These are phyloP conservation scores for Timema podura DNA, from an alignment of 2,888 invertebrate species.

Conservation along the genomic window DNA sequence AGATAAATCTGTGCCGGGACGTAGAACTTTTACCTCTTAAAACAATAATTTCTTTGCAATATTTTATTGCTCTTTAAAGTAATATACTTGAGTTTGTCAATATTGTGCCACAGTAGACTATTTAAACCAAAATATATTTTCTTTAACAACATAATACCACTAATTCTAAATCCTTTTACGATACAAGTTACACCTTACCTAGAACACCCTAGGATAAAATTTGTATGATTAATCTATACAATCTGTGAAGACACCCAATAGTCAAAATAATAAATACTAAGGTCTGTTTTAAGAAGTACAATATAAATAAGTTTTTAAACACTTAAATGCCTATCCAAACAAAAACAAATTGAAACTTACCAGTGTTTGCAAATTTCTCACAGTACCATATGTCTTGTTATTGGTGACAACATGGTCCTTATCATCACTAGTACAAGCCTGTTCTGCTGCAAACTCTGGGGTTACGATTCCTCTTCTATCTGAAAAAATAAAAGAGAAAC, in stretches of 20 bases:
- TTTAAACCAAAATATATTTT: too few relatives aligned
- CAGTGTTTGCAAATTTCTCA: slow-evolving; percentile 46
- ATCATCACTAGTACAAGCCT: slow-evolving; percentile 48
- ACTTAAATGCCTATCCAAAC: too few relatives aligned
- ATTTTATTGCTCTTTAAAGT: too few relatives aligned
- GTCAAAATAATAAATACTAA: background rate
- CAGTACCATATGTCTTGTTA: slow-evolving; percentile 53
- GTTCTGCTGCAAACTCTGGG: slow-evolving; percentile 62
- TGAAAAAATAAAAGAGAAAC: slow-evolving; percentile 37
- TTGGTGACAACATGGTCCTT: slow-evolving; percentile 49
- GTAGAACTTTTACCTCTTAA: too few relatives aligned
- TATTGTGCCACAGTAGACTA: too few relatives aligned
- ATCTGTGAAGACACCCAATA: background rate
- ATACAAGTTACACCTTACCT: too few relatives aligned
- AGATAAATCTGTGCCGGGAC: too few relatives aligned
- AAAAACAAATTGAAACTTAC: slow-evolving; percentile 24
- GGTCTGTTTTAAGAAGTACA: background rate
- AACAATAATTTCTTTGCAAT: too few relatives aligned
- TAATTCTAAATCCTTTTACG: too few relatives aligned
- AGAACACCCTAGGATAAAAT: background rate
- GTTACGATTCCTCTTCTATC: slow-evolving; percentile 65
- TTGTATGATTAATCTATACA: background rate
- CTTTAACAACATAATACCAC: too few relatives aligned
- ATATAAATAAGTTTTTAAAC: background rate
- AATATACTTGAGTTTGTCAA: too few relatives aligned